Conservation (phyloP, 2,888 invertebrate genomes). For the Tethea ocularis region DNA sequence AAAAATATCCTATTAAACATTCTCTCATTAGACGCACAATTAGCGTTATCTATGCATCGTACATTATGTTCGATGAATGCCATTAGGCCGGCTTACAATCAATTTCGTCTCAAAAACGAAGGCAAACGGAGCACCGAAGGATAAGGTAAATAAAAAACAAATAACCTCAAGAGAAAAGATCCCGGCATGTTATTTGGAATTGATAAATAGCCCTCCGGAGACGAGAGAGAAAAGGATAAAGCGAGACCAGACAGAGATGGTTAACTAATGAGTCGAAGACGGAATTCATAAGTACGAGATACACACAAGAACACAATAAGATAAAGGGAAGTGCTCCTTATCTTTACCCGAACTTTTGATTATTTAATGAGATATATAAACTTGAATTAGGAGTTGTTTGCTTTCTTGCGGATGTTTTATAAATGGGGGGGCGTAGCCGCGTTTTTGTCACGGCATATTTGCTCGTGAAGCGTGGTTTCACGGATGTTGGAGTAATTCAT, state of each 20-base stretch:
- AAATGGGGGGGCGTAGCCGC: conserved; percentile 48
- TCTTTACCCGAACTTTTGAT: conserved; percentile 39
- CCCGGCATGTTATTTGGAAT: conserved; percentile 83
- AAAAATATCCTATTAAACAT: conserved; percentile 46
- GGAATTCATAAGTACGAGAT: conserved; percentile 62
- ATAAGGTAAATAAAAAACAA: conserved; percentile 81
- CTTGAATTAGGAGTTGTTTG: conserved; percentile 30
- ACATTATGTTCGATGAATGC: conserved; percentile 69
- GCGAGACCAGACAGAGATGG: conserved; percentile 66
- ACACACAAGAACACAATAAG: conserved; percentile 68
- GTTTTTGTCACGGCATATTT: conserved; percentile 63
- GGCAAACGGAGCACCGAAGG: conserved; percentile 70
- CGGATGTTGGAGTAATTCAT: conserved; percentile 51
- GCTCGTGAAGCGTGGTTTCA: conserved; percentile 52
- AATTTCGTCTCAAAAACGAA: conserved; percentile 75
- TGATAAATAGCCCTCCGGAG: conserved; percentile 82
- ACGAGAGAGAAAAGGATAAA: conserved; percentile 66
- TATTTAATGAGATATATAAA: conserved; percentile 45
- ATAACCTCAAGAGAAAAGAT: conserved; percentile 77
- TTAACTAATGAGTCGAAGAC: conserved; percentile 73
- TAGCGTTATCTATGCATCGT: conserved; percentile 73
- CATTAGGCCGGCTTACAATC: conserved; percentile 79
- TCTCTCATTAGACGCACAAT: conserved; percentile 69
- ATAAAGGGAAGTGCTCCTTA: conserved; percentile 78
- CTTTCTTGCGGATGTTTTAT: conserved; percentile 27